phyloP scores from a whole-genome alignment of 2,113 vertebrate species.

The Calonectris borealis region DNA sequence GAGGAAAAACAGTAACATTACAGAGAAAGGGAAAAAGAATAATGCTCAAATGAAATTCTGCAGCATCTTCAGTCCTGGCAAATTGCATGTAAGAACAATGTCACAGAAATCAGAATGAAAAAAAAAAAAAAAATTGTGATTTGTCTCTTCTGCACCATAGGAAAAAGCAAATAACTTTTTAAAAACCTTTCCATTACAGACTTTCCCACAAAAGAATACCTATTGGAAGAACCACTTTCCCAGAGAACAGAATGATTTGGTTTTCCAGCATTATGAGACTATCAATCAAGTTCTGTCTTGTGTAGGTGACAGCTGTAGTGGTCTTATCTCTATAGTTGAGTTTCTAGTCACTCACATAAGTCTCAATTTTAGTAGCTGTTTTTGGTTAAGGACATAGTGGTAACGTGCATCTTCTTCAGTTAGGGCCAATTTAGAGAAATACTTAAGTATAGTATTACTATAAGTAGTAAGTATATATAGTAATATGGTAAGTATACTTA shows the following conservation, averaged over 20 bases:
- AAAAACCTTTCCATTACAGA: not conserved
- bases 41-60: not conserved
- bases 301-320: not conserved
- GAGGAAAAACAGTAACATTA: not conserved
- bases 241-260: not conserved
- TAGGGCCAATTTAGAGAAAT: not conserved
- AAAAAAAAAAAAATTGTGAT: not conserved
- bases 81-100: not conserved
- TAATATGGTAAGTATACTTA: not conserved
- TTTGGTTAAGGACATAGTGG: not conserved
- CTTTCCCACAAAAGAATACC: not conserved
- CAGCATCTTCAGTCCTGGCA: not conserved
- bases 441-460: not conserved
- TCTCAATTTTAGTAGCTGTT: not conserved
- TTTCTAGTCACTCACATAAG: not conserved
- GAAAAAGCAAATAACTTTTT: not conserved
- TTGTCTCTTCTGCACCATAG: not conserved
- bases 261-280: not conserved
- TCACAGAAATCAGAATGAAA: not conserved
- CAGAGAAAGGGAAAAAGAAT: not conserved
- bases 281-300: not conserved
- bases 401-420: not conserved
- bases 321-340: not conserved
- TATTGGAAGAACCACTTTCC: not conserved
- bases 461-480: too few relatives aligned